Percentiles rank a stretch among this genome's conserved stretches.
Evolutionary conservation across 2,888 invertebrate genomes (phyloP).

Genomic region (Dione juno): DNA sequence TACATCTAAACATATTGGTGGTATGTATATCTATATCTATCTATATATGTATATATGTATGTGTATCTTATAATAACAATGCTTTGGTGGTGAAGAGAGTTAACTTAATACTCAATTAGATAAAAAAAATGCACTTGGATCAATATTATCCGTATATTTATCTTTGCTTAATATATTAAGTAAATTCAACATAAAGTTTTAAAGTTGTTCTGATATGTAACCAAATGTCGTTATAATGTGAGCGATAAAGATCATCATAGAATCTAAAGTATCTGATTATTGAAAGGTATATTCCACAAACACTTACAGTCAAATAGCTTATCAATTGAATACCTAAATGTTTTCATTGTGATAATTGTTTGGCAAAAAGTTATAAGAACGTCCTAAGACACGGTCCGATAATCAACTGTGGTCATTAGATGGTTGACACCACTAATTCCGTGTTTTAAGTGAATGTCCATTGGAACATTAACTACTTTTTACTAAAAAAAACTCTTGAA

Average conservation of each 20-base stretch:
- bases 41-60: background rate
- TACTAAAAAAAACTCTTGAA: background rate
- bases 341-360: slow-evolving; percentile 23
- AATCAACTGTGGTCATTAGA: slow-evolving; percentile 23
- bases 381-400: slow-evolving; percentile 32
- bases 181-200: background rate
- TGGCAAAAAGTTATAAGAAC: slow-evolving; percentile 27
- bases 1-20: no score
- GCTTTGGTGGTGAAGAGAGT: no score
- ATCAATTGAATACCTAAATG: slow-evolving; percentile 19
- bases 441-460: slow-evolving; percentile 20
- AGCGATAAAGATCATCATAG: slow-evolving; percentile 19
- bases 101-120: no score
- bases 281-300: slow-evolving; percentile 20
- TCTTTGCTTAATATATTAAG: background rate
- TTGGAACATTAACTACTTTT: slow-evolving; percentile 1
- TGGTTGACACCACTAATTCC: slow-evolving; percentile 15
- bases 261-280: slow-evolving; percentile 13
- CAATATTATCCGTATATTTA: no score
- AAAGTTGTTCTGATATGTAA: background rate
- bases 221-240: slow-evolving; percentile 11
- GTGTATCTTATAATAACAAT: no score
- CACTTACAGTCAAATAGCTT: slow-evolving; percentile 15
- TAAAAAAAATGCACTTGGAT: no score
- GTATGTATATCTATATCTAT: background rate